Base-by-base conservation (phyloP, 2,888 invertebrate genomes). In the Panzeria rudis region DNA sequence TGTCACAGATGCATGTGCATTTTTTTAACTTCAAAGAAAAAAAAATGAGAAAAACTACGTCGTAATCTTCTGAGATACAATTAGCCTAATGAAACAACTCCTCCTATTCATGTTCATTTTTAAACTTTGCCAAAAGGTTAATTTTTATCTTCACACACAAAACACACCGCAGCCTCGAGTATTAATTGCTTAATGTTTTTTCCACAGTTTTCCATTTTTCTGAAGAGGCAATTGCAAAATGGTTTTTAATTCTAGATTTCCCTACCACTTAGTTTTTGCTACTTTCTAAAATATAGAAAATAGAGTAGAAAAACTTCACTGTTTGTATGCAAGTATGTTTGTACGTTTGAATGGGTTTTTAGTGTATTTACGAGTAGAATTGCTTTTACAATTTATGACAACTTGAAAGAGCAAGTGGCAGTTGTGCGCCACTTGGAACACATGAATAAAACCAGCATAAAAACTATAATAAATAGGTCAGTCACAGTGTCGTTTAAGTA, bases 371-470 rank as follows among this genome's bases (percentile, higher is more conserved):
- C 35, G 56, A 82, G 20, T 71, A 47, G 75, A 76, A 76, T 82
- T 62, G 75, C 71, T 82, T n/a, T 76, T 79, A 79, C 62, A 85
- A 85, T 82, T 85, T 85, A 82, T 79, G 85, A 85, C 85, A 82
- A 85, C 85, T 85, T 82, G 73, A 85, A 85, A 84, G 80, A 84
- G 84, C 84, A 84, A 85, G 85, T 85, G 73, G 78, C 69, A 71
- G 68, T 77, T 81, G 72, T 77, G 77, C 82, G 82, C 82, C 82
- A 83, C 82, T 83, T 83, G 71, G 71, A 83, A 83, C 76, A 83
- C 77, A 83, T 83, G 76, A 69, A 77, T 77, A 71, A 41, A 73
- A 77, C 77, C 82, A 77, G 64, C 71, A 83, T 77, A 77, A 83
- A 82, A 83, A 83, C 76, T 83, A 59, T 64, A 56, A 76, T 77